Evolutionary conservation across 2,113 vertebrate species (phyloP).

Genomic region (Plecotus auritus): DNA sequence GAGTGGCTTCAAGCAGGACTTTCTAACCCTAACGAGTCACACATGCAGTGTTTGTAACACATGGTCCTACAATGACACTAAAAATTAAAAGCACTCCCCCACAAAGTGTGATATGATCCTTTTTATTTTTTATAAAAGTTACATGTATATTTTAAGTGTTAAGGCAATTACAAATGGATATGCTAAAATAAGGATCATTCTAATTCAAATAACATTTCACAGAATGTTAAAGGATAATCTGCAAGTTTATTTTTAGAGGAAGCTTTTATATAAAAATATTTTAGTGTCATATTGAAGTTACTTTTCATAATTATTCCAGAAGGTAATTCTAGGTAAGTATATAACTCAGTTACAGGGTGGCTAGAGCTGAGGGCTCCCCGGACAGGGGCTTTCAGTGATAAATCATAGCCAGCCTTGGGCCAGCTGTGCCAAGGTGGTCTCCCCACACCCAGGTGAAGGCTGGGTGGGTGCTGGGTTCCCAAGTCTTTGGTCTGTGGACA

Average conservation of each 20-base stretch:
- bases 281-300: neutral
- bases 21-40: neutral
- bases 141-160: neutral
- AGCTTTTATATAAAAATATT: neutral
- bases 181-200: neutral
- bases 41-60: neutral
- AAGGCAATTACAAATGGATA: neutral
- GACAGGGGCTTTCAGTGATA: neutral
- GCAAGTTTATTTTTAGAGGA: neutral
- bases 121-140: neutral
- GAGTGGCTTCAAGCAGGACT: conserved; percentile 23
- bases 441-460: neutral
- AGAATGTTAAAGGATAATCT: neutral
- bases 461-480: neutral
- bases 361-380: neutral
- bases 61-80: conserved; percentile 31
- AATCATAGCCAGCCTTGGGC: neutral
- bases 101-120: neutral
- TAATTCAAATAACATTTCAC: neutral
- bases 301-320: neutral
- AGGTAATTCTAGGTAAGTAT: neutral
- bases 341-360: no score
- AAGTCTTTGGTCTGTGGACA: neutral
- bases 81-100: conserved; percentile 34
- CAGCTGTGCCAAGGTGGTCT: neutral